Conservation (phyloP, 1,140 invertebrate genomes). For the Temnothorax longispinosus region DNA sequence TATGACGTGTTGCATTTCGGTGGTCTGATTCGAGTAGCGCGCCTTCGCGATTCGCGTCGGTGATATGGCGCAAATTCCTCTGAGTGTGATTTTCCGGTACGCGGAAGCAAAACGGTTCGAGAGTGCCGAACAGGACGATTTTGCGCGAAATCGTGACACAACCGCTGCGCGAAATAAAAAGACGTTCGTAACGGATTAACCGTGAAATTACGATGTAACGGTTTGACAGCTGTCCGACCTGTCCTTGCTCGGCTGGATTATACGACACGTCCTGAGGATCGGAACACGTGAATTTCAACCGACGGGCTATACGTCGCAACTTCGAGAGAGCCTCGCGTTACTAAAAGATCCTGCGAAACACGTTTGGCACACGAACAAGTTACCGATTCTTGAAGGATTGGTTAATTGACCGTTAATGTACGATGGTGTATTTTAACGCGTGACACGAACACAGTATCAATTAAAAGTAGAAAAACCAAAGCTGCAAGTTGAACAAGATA, state of each 20-base stretch:
- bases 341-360: conserved; percentile 2
- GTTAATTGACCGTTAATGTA: conserved; percentile 10
- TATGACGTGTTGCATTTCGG: conserved; percentile 18
- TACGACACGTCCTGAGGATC: conserved; percentile 33
- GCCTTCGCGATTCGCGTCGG: conserved; percentile 3
- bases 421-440: not conserved
- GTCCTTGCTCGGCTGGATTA: conserved; percentile 53
- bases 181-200: conserved; percentile 60
- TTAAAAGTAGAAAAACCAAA: not conserved
- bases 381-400: not conserved
- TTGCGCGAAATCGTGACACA: conserved; percentile 39
- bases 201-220: conserved; percentile 71
- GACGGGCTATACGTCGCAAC: not conserved
- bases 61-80: not conserved
- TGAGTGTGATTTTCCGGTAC: conserved; percentile 46
- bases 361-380: not conserved
- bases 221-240: conserved; percentile 72
- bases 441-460: not conserved
- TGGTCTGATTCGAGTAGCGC: not conserved
- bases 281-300: conserved; percentile 22
- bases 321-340: not conserved
- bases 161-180: conserved; percentile 33
- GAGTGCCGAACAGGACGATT: conserved; percentile 10
- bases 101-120: conserved; percentile 37
- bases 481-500: not conserved